Conservation (phyloP, 2,797 vertebrate genomes). For the Caiman crocodilus region DNA sequence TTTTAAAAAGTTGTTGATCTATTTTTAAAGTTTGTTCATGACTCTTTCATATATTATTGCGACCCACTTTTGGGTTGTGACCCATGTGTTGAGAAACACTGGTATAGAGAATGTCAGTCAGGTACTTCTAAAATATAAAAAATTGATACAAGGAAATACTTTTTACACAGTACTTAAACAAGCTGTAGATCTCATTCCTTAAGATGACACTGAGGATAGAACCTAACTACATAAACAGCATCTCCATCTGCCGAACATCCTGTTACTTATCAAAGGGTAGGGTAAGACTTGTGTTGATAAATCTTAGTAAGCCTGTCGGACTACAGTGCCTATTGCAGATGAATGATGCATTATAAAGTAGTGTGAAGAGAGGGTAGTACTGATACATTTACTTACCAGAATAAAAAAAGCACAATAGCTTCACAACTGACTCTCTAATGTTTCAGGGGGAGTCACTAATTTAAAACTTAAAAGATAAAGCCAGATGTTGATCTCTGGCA, state of each 20-base stretch:
- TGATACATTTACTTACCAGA: not conserved
- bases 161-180: rapidly evolving
- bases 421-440: not conserved
- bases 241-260: not conserved
- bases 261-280: not conserved
- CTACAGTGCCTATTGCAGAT: not conserved
- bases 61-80: no score
- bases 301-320: rapidly evolving
- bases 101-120: not conserved
- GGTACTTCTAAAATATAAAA: not conserved
- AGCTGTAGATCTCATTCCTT: not conserved
- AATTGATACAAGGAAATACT: not conserved
- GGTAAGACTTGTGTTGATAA: not conserved
- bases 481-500: not conserved
- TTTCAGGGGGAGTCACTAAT: not conserved
- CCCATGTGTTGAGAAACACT: no score
- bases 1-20: no score
- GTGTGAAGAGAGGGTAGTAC: not conserved
- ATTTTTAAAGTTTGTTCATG: not conserved
- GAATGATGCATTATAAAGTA: rapidly evolving
- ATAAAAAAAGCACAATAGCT: not conserved
- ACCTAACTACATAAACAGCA: not conserved
- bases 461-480: not conserved
- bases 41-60: no score
- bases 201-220: not conserved